phyloP scores from a whole-genome alignment of 2,113 vertebrate species.

The Aegypius monachus region DNA sequence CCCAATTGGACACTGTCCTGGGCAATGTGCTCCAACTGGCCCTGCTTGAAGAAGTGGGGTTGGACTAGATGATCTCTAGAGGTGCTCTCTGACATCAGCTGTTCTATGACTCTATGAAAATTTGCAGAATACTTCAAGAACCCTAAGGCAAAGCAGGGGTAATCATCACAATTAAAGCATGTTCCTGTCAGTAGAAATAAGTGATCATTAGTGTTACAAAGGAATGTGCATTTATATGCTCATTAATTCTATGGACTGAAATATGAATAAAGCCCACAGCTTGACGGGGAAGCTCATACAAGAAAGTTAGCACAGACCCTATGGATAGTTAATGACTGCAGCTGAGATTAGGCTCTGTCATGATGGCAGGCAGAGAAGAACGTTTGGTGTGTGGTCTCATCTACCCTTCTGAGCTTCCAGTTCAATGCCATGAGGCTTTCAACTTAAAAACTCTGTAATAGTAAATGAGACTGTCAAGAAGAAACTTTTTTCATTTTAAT shows the following conservation, averaged over 20 bases:
- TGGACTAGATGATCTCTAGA: not conserved
- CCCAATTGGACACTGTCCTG: not conserved
- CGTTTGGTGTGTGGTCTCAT: not conserved
- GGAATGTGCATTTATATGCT: not conserved
- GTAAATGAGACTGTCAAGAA: not conserved
- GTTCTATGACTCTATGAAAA: not conserved
- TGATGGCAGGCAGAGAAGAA: not conserved
- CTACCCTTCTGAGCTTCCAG: not conserved
- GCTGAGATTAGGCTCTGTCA: not conserved
- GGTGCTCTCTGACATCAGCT: not conserved
- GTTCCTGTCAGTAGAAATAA: slow-evolving; percentile 17
- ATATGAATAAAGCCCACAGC: not conserved
- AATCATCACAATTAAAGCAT: not conserved
- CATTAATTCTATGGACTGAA: not conserved
- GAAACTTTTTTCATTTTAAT: not conserved
- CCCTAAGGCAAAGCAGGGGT: slow-evolving; percentile 15
- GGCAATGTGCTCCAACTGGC: not conserved
- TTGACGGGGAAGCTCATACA: not conserved
- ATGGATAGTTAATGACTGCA: not conserved
- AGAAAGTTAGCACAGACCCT: not conserved
- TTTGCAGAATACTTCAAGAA: not conserved
- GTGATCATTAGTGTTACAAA: not conserved
- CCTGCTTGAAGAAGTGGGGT: not conserved
- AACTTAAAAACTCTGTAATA: not conserved
- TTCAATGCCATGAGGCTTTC: not conserved